Evolutionary conservation across 2,113 vertebrate species (phyloP).

Genomic region (Oryzias woworae): DNA sequence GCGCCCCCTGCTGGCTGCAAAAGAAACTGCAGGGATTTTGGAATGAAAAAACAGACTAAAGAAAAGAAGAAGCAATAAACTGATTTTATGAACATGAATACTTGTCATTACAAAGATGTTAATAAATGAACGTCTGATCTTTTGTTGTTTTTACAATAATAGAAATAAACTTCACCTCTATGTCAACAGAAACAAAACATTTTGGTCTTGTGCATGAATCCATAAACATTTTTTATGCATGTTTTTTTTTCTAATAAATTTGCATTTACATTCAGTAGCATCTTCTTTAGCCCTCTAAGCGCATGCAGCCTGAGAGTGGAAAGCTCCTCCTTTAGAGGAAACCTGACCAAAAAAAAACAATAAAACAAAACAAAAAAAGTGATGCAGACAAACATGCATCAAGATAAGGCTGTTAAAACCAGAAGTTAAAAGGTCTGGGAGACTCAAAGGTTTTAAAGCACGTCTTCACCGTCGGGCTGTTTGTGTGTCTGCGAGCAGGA

Average conservation of each 20-base stretch:
- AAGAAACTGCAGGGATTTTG: neutral
- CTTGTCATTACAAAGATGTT: constrained; percentile 65
- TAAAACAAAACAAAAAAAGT: constrained; percentile 12
- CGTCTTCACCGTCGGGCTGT: constrained; percentile 25
- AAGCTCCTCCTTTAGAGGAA: constrained; percentile 34
- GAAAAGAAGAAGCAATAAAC: constrained; percentile 65
- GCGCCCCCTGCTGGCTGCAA: constrained; percentile 48
- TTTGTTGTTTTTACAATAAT: constrained; percentile 27
- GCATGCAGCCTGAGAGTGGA: constrained; percentile 78
- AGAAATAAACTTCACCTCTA: constrained; percentile 29
- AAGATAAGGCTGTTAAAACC: constrained; percentile 60
- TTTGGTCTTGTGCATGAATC: constrained; percentile 74
- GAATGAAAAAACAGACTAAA: constrained; percentile 10
- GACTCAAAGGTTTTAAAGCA: constrained; percentile 31
- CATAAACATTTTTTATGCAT: constrained; percentile 42
- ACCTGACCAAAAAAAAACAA: constrained; percentile 10
- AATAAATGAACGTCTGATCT: constrained; percentile 55
- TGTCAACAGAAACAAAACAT: constrained; percentile 40
- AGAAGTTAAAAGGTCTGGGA: constrained; percentile 12
- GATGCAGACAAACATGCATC: constrained; percentile 64
- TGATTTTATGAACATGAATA: constrained; percentile 73
- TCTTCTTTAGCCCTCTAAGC: constrained; percentile 76
- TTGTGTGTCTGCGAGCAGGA: constrained; percentile 49
- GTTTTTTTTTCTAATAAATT: constrained; percentile 47
- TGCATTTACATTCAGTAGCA: constrained; percentile 80